These are phyloP conservation scores for Scylla paramamosain DNA, from an alignment of 1,140 invertebrate genomes.

Conservation along the genomic window DNA sequence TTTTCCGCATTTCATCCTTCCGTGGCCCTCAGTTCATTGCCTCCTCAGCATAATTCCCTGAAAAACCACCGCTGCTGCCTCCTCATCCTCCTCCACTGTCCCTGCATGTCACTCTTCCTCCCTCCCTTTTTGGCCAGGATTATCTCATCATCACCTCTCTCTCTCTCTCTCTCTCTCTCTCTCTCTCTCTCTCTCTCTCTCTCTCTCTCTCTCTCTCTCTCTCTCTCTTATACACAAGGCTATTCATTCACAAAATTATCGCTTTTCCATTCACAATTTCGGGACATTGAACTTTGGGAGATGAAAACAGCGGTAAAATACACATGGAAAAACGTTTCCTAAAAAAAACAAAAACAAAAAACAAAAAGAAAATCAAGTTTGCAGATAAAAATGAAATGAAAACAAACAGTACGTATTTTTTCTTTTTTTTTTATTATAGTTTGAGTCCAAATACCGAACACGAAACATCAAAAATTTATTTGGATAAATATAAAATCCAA, in stretches of 20 bases:
- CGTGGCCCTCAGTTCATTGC: background rate
- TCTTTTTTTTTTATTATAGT: no score
- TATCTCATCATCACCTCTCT: background rate
- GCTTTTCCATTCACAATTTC: background rate
- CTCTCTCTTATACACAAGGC: background rate
- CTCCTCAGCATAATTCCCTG: background rate
- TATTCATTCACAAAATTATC: background rate
- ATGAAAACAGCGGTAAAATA: background rate
- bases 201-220: background rate
- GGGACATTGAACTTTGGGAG: background rate
- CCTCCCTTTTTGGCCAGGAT: background rate
- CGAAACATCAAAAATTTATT: no score
- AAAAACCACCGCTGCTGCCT: background rate
- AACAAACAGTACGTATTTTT: no score
- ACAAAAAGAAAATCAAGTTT: background rate
- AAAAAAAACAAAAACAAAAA: background rate
- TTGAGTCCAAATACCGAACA: no score
- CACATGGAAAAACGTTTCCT: background rate
- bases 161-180: slow-evolving; percentile 19
- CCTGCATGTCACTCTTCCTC: background rate
- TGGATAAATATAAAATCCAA: no score
- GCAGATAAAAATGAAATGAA: background rate
- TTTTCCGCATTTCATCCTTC: background rate
- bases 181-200: background rate
- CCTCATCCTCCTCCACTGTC: background rate